phyloP scores from a whole-genome alignment of 2,888 invertebrate species.

The Eupsilia transversa region DNA sequence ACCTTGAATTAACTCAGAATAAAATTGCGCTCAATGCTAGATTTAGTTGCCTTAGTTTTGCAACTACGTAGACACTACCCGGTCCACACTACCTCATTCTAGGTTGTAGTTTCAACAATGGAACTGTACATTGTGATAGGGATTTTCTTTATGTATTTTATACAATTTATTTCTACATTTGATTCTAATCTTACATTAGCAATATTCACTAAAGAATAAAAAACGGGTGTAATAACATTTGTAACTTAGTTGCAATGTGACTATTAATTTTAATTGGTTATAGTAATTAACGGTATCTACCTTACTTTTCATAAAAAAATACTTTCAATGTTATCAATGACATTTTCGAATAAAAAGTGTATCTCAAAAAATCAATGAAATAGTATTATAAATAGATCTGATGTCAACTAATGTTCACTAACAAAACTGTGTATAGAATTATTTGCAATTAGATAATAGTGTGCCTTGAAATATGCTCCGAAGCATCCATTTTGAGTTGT shows the following conservation, averaged over 20 bases:
- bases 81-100: constrained; percentile 42
- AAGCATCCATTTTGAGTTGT: background rate
- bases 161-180: constrained; percentile 21
- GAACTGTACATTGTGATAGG: constrained; percentile 19
- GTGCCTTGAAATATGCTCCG: background rate
- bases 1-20: constrained; percentile 32
- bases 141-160: constrained; percentile 34
- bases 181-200: constrained; percentile 27
- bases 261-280: constrained; percentile 14
- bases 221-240: constrained; percentile 21
- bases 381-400: constrained; percentile 79
- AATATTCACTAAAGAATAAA: constrained; percentile 21
- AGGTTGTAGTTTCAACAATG: constrained; percentile 30
- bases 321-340: constrained; percentile 7
- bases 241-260: constrained; percentile 9
- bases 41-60: constrained; percentile 15
- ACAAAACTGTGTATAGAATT: constrained; percentile 23
- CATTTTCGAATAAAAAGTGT: constrained; percentile 44
- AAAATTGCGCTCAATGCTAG: constrained; percentile 47
- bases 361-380: constrained; percentile 37
- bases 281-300: background rate
- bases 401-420: constrained; percentile 42
- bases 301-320: too few species aligned
- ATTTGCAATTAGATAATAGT: constrained; percentile 24
- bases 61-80: background rate